These are phyloP conservation scores for Grammomys surdaster DNA, from an alignment of 2,113 vertebrate species.

Conservation along the genomic window DNA sequence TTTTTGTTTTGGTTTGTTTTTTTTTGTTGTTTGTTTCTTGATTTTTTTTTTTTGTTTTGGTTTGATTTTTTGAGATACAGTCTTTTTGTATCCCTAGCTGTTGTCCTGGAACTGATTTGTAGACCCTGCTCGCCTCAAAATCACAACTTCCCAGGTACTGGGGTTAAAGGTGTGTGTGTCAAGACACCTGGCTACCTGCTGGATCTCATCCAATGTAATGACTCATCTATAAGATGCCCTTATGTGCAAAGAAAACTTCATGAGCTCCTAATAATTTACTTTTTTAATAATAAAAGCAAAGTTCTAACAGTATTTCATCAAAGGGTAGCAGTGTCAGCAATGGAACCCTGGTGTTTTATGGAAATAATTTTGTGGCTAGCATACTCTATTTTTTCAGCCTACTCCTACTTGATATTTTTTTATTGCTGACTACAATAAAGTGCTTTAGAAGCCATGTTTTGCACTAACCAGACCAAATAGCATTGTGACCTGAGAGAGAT, in stretches of 20 bases:
- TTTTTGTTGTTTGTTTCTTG: not conserved
- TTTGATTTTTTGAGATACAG: not conserved
- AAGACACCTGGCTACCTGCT: not conserved
- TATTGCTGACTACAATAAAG: not conserved
- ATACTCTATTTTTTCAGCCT: not conserved
- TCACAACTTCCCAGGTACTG: not conserved
- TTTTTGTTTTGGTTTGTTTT: not conserved
- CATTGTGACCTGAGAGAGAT: not conserved
- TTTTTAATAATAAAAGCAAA: slow-evolving; percentile 39
- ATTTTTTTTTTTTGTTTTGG: not conserved
- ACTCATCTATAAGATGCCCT: not conserved
- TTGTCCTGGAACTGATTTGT: not conserved
- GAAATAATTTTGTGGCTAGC: not conserved
- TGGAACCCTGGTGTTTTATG: not conserved
- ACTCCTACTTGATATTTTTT: not conserved
- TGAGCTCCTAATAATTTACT: not conserved
- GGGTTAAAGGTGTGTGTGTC: not conserved
- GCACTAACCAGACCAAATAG: not conserved
- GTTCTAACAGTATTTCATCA: not conserved
- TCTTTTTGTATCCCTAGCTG: not conserved
- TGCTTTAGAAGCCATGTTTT: slow-evolving; percentile 36
- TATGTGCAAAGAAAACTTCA: slow-evolving; percentile 8
- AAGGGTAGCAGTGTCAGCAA: slow-evolving; percentile 5
- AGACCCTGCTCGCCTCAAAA: not conserved
- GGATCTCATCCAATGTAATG: slow-evolving; percentile 2